phyloP scores from a whole-genome alignment of 2,797 vertebrate species.

The Cacajao melanocephalus region DNA sequence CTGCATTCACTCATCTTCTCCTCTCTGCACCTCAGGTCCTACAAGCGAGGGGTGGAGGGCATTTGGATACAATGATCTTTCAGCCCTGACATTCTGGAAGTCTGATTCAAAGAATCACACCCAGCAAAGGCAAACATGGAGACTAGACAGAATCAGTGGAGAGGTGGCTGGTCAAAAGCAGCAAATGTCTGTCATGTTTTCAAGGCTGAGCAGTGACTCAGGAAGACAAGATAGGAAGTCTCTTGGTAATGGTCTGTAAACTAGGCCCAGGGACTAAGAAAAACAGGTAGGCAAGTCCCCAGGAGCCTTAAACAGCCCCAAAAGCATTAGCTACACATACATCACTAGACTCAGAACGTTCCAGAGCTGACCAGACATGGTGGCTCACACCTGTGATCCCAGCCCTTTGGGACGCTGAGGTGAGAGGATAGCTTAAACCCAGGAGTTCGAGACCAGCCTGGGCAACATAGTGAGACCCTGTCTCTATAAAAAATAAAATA shows the following conservation, averaged over 20 bases:
- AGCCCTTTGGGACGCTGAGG: not conserved
- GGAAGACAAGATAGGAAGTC: not conserved
- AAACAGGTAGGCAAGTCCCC: not conserved
- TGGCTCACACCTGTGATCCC: too few relatives aligned
- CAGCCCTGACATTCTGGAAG: not conserved
- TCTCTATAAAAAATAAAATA: not conserved
- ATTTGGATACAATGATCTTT: not conserved
- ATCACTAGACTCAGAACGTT: not conserved
- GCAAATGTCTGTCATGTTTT: not conserved
- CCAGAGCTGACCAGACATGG: not conserved
- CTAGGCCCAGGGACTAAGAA: not conserved
- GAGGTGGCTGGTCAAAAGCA: not conserved
- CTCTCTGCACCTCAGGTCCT: not conserved
- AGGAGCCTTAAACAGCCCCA: not conserved
- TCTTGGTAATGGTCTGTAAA: not conserved
- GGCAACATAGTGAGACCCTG: not conserved
- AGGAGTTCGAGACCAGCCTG: not conserved
- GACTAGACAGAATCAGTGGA: not conserved
- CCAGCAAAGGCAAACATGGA: not conserved
- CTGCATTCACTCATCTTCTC: not conserved
- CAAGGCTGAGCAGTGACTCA: constrained; percentile 14
- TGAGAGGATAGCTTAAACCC: not conserved
- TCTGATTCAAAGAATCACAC: constrained; percentile 12
- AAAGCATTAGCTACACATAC: not conserved
- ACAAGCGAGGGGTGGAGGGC: not conserved